Evolutionary conservation across 2,888 invertebrate genomes (phyloP).

Genomic region (Aleiodes leptofemur): DNA sequence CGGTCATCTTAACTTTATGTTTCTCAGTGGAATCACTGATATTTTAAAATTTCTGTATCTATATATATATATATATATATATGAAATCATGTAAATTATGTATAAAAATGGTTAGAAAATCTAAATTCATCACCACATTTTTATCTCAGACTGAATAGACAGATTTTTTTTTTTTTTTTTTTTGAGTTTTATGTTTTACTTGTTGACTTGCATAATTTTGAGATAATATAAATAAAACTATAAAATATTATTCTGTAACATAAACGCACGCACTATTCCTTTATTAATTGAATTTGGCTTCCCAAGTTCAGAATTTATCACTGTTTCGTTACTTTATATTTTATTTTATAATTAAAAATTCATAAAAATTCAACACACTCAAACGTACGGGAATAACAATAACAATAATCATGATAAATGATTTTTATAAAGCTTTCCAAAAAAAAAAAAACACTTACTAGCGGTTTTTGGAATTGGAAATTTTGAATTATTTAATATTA

Average conservation of each 20-base stretch:
- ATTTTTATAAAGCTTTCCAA: conserved; percentile 2
- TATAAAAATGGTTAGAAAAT: conserved; percentile 45
- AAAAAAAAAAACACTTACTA: background rate
- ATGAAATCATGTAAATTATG: conserved; percentile 55
- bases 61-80: conserved; percentile 39
- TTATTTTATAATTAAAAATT: too few species aligned
- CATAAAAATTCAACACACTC: too few species aligned
- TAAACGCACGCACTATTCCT: too few species aligned
- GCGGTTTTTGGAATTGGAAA: background rate
- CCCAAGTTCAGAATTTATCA: too few species aligned
- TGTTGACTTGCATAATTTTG: too few species aligned
- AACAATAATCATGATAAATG: background rate
- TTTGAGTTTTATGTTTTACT: background rate
- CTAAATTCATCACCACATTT: background rate
- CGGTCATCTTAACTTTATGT: background rate
- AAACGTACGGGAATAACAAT: too few species aligned
- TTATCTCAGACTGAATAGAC: background rate
- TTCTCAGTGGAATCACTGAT: conserved; percentile 1
- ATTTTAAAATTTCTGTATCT: conserved; percentile 48
- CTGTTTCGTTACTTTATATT: too few species aligned
- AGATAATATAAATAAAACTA: too few species aligned
- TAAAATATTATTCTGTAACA: too few species aligned
- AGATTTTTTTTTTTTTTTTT: background rate
- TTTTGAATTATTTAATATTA: too few species aligned
- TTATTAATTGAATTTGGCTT: too few species aligned